Base-by-base conservation (phyloP, 2,113 vertebrate species). In the Acrocephalus kingi region DNA sequence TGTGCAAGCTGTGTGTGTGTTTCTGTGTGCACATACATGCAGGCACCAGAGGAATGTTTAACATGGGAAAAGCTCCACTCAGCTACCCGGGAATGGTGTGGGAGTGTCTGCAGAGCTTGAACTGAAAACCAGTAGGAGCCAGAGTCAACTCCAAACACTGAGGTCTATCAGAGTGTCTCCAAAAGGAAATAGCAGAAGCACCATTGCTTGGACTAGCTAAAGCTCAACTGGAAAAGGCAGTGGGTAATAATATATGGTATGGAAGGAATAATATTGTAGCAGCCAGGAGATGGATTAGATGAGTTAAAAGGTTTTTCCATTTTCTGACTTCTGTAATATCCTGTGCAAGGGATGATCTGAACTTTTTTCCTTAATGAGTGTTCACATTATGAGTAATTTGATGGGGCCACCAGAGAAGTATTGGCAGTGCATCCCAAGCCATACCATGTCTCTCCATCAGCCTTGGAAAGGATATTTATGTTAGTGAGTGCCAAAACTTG, bases 271-370 rank as follows among this genome's bases (percentile, higher is more conserved):
- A 96, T 93, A 90, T 59, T 96, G 82, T 95, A 88, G 88, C 85
- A 92, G 95, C 90, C 94, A 93, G 87, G 68, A 87, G 63, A 91
- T 86, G 85, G 92, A 95, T 96, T 95, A 96, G 93, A 94, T 72
- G 85, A 96, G 92, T 91, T 96, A 59, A 96, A 96, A 94, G 93
- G 92, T 96, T 97, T 97, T 96, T 97, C 96, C 95, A 92, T 96
- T 93, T 96, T 96, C 94, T 97, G 96, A 87, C 93, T 96, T 94
- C 83, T 93, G 79, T 86, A 96, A 97, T 96, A 96, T 96, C 93
- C 94, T 95, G 94, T 90, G 64, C 85, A 75, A 83, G 88, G 94
- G 83, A 93, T 95, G 96, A 96, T 93, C 96, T 94, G 96, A 92
- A 90, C 90, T 88, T 84, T 84, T 94, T 94, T 30, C 68, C 77